Conservation (phyloP, 2,113 vertebrate species). For the Scomber scombrus region DNA sequence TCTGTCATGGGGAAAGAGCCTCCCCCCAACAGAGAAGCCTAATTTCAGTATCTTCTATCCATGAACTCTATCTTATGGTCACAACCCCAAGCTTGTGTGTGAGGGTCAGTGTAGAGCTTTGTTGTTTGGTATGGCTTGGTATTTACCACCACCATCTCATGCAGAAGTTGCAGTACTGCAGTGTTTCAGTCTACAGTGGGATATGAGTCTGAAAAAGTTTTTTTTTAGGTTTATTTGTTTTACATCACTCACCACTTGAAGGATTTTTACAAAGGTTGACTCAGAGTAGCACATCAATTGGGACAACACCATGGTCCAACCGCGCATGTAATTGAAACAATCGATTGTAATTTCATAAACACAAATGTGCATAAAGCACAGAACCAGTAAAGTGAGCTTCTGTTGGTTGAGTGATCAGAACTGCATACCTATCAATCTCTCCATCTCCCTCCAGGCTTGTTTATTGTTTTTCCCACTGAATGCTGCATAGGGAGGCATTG, state of each 20-base stretch:
- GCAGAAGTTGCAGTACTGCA: constrained; percentile 1
- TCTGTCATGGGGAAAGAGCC: constrained; percentile 10
- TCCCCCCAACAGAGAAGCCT: constrained; percentile 13
- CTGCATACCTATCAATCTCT: constrained; percentile 73
- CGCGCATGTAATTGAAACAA: constrained; percentile 82
- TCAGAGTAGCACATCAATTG: constrained; percentile 71
- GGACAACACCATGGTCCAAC: constrained; percentile 70
- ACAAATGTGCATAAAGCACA: constrained; percentile 78
- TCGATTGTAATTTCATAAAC: constrained; percentile 81
- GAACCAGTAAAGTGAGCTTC: constrained; percentile 64
- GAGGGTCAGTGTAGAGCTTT: constrained; percentile 13
- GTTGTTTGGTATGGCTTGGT: neutral
- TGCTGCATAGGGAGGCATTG: constrained; percentile 50
- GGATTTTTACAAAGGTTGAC: constrained; percentile 67
- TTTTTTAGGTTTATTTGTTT: constrained; percentile 23
- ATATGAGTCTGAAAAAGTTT: constrained; percentile 24
- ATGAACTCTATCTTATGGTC: constrained; percentile 17
- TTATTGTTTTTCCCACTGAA: constrained; percentile 66
- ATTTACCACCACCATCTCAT: constrained; percentile 3
- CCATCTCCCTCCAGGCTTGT: constrained; percentile 27
- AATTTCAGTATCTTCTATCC: constrained; percentile 9
- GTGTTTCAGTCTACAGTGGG: constrained; percentile 17
- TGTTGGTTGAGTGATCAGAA: constrained; percentile 78
- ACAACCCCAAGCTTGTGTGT: constrained; percentile 16
- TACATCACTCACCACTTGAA: constrained; percentile 59